phyloP scores from a whole-genome alignment of 2,888 invertebrate species.

The Merodon equestris region DNA sequence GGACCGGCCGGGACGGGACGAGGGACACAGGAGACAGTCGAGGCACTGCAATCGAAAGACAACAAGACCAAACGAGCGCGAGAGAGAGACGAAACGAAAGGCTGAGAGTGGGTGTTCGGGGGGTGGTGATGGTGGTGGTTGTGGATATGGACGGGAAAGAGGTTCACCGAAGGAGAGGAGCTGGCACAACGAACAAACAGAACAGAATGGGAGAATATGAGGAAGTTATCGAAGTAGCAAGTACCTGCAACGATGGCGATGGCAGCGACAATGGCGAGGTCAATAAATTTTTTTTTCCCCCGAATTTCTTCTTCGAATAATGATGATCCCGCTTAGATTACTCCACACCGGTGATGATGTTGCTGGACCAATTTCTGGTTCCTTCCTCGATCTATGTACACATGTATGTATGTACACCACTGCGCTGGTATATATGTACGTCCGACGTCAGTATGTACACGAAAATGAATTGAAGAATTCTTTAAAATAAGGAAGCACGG shows the following conservation, averaged over 20 bases:
- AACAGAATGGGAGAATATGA: slow-evolving; percentile 3
- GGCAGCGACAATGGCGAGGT: slow-evolving; percentile 69
- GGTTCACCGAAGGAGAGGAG: neutral
- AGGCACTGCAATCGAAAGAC: too few relatives aligned
- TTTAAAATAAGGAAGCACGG: neutral
- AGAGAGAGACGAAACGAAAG: too few relatives aligned
- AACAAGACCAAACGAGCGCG: too few relatives aligned
- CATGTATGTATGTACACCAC: slow-evolving; percentile 12
- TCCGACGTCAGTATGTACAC: slow-evolving; percentile 49
- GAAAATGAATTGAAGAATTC: too few relatives aligned
- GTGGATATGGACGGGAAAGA: neutral
- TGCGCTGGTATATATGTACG: slow-evolving; percentile 13
- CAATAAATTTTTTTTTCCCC: slow-evolving; percentile 70
- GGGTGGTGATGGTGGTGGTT: neutral
- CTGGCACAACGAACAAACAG: neutral
- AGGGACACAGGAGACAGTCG: neutral
- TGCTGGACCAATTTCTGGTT: neutral
- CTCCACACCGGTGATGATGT: slow-evolving; percentile 12
- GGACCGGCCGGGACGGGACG: neutral
- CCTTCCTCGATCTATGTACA: slow-evolving; percentile 1
- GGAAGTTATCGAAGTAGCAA: slow-evolving; percentile 50
- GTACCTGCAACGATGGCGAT: slow-evolving; percentile 64
- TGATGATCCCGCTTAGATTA: slow-evolving; percentile 41
- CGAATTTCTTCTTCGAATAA: slow-evolving; percentile 23
- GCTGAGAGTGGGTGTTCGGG: neutral